Percentiles rank a stretch among this genome's conserved stretches.
Conservation (phyloP, 2,113 vertebrate genomes). For the Cathartes aura region DNA sequence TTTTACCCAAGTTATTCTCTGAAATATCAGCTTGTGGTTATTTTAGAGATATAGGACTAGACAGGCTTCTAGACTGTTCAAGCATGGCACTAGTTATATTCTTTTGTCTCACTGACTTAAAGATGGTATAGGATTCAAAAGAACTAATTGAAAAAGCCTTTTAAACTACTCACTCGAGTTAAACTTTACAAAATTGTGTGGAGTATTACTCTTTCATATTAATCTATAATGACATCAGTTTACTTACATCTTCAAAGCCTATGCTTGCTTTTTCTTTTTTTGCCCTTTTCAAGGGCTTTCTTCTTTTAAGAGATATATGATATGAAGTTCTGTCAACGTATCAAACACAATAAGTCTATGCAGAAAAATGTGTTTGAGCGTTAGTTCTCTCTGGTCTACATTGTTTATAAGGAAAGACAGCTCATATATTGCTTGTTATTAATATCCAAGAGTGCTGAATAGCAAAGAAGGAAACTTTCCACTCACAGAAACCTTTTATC, state of each 20-base stretch:
- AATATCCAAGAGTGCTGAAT: slow-evolving; percentile 53
- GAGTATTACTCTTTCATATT: not conserved
- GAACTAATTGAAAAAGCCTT: not conserved
- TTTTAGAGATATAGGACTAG: not conserved
- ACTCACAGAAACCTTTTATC: slow-evolving; percentile 55
- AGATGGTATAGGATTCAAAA: not conserved
- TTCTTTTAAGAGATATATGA: slow-evolving; percentile 6
- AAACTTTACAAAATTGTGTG: not conserved
- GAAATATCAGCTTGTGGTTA: not conserved
- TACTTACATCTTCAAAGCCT: not conserved
- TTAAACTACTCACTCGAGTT: not conserved
- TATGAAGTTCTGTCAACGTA: slow-evolving; percentile 26
- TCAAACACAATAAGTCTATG: slow-evolving; percentile 14
- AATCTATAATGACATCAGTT: not conserved
- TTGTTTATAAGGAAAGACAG: slow-evolving; percentile 61
- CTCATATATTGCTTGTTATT: slow-evolving; percentile 50
- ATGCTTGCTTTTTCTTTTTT: not conserved
- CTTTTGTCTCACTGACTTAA: not conserved
- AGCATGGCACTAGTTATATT: not conserved
- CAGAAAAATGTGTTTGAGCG: slow-evolving; percentile 37
- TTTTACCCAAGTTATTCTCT: not conserved
- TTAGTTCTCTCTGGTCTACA: slow-evolving; percentile 21
- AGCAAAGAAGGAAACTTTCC: slow-evolving; percentile 39
- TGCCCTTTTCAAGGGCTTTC: not conserved
- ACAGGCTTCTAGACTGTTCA: not conserved